A percentile compares a stretch with the other conserved stretches of the same genome.
phyloP scores from a whole-genome alignment of 2,797 vertebrate genomes.

The Sparus aurata region DNA sequence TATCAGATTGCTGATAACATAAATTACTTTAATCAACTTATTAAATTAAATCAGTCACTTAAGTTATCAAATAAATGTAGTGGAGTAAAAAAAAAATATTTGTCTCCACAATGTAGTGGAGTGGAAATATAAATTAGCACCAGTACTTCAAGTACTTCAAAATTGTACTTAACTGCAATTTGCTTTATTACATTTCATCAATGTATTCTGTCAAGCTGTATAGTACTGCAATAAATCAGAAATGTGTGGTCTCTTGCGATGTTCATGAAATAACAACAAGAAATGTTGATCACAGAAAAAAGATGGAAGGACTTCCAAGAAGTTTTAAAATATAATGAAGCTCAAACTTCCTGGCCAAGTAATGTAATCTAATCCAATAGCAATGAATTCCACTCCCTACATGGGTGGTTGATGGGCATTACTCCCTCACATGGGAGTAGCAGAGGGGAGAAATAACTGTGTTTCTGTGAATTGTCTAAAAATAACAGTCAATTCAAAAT shows the following conservation, averaged over 20 bases:
- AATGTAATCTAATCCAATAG: neutral
- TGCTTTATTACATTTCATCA: too few species aligned
- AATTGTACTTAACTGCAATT: too few species aligned
- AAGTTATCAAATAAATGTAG: too few species aligned
- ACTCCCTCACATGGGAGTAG: conserved; percentile 30
- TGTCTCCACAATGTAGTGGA: too few species aligned
- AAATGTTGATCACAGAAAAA: neutral
- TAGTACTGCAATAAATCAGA: neutral
- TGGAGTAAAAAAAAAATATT: too few species aligned
- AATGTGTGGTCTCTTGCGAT: neutral
- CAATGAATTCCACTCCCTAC: conserved; percentile 7
- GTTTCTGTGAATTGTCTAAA: conserved; percentile 41
- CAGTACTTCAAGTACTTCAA: too few species aligned
- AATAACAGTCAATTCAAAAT: conserved; percentile 40
- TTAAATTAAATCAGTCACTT: too few species aligned
- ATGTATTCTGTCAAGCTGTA: too few species aligned
- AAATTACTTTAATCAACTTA: too few species aligned
- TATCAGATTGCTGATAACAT: too few species aligned
- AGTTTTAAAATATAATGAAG: neutral
- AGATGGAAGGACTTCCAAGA: neutral
- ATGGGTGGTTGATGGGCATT: neutral
- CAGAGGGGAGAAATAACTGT: conserved; percentile 26
- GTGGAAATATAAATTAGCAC: too few species aligned
- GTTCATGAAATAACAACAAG: neutral
- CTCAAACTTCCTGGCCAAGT: neutral